Evolutionary conservation across 2,113 vertebrate species (phyloP), one percentile per base, ranked within the genome.

Genomic region (human): DNA sequence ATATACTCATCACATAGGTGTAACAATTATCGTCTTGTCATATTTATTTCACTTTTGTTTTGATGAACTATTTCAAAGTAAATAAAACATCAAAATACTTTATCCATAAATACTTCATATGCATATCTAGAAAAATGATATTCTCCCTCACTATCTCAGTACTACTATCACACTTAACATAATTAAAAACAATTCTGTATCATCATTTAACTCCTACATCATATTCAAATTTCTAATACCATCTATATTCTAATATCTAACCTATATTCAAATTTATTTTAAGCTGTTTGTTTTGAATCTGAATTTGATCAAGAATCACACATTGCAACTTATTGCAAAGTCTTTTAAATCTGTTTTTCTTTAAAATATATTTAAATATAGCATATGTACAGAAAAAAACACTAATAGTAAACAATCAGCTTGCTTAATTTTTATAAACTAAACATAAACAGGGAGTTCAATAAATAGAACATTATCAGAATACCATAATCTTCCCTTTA

Each of bases 1-100:
- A 17, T 32, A 12, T 48, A 38, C 7, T 14, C 8, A 14, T 17
- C 35, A 52, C 14, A 72, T 0, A 80, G 22, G 30, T n/a, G 1
- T 10, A 89, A 27, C 3, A 61, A 35, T 70, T 72, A 11, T 45
- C 45, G 61, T 25, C 13, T 93, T 61, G 22, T 14, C 68, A 38
- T 79, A 73, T 40, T 78, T 93, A 90, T 55, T 93, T 97, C 4
- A 35, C 4, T 92, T 96, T 86, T 78, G 40, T 59, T 85, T 94
- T 76, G 40, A n/a, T 95, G 32, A 73, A 80, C 11, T 20, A 78
- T 76, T 80, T 90, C 50, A 90, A 92, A 90, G 16, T 68, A 79
- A 91, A 64, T 61, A 45, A 94, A 27, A 9, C 45, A 9, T 81
- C 45, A 81, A 43, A 84, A 83, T 14, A 43, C 8, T 38, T 83